Evolutionary conservation across 2,888 invertebrate genomes (phyloP).

Genomic region (Tenodera sinensis): DNA sequence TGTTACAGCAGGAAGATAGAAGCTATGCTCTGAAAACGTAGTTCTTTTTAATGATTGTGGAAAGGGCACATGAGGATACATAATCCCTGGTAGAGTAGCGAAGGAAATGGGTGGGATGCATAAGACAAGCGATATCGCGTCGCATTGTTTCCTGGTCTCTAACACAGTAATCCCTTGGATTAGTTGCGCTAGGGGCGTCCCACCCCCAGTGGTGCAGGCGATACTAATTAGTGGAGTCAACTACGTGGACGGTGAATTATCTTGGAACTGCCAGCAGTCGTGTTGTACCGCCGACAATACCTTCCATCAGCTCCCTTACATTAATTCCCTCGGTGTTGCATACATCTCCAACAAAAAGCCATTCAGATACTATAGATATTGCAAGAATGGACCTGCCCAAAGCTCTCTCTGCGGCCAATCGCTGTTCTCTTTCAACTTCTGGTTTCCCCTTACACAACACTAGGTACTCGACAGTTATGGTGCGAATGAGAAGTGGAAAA

Average conservation of each 20-base stretch:
- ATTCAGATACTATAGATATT: neutral
- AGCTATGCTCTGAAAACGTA: neutral
- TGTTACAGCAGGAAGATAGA: too few species aligned
- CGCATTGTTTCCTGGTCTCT: neutral
- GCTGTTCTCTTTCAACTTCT: neutral
- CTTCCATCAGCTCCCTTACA: neutral
- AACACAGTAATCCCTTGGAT: neutral
- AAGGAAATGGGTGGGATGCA: neutral
- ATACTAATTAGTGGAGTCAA: conserved; percentile 1
- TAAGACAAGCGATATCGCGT: neutral
- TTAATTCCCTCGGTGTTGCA: neutral
- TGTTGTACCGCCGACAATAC: neutral
- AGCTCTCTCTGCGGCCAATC: neutral
- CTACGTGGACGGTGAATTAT: neutral
- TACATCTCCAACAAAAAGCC: neutral
- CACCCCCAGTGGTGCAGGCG: neutral
- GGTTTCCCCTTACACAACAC: neutral
- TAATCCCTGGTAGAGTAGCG: neutral
- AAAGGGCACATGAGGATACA: neutral
- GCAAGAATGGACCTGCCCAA: neutral
- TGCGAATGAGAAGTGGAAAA: too few species aligned
- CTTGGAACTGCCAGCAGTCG: neutral
- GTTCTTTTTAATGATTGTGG: neutral
- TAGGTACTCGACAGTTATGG: too few species aligned
- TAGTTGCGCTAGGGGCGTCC: neutral